Conservation (phyloP, 2,888 invertebrate species). For the Andrena haemorrhoa region DNA sequence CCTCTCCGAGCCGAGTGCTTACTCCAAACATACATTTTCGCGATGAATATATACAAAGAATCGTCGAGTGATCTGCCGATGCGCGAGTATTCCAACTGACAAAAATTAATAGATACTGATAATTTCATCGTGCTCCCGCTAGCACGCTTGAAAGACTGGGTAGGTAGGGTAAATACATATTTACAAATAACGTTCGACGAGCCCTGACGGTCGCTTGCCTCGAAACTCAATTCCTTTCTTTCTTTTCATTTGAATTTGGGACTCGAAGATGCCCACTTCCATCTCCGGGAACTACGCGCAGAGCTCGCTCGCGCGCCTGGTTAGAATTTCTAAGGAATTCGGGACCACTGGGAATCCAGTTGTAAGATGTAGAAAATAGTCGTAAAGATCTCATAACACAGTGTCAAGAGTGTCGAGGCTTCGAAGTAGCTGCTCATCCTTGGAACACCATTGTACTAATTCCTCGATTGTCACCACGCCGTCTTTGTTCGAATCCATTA, state of each 20-base stretch:
- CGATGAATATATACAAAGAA: slow-evolving; percentile 1
- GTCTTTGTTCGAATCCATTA: slow-evolving; percentile 92
- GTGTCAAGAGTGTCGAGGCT: slow-evolving; percentile 91
- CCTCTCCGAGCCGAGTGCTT: background rate
- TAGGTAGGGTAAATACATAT: slow-evolving; percentile 78
- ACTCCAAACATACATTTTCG: background rate
- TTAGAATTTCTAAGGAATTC: slow-evolving; percentile 6
- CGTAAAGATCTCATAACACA: slow-evolving; percentile 88
- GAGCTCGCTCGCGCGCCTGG: slow-evolving; percentile 37
- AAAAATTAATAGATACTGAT: slow-evolving; percentile 45
- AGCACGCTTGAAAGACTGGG: slow-evolving; percentile 79
- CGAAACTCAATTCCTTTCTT: background rate
- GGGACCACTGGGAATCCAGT: slow-evolving; percentile 13
- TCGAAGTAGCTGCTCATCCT: slow-evolving; percentile 89
- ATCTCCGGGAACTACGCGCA: background rate
- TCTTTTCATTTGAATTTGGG: background rate
- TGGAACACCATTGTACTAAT: slow-evolving; percentile 91
- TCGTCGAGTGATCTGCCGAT: background rate
- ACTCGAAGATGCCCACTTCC: background rate
- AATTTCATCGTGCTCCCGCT: slow-evolving; percentile 45
- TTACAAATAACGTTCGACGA: slow-evolving; percentile 73
- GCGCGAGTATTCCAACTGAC: slow-evolving; percentile 4
- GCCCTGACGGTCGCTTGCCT: slow-evolving; percentile 5
- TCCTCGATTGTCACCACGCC: slow-evolving; percentile 93
- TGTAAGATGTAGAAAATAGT: slow-evolving; percentile 26